A percentile compares a stretch with the other conserved stretches of the same genome.
phyloP scores from a whole-genome alignment of 2,113 vertebrate species.

The Ariopsis seemanni region DNA sequence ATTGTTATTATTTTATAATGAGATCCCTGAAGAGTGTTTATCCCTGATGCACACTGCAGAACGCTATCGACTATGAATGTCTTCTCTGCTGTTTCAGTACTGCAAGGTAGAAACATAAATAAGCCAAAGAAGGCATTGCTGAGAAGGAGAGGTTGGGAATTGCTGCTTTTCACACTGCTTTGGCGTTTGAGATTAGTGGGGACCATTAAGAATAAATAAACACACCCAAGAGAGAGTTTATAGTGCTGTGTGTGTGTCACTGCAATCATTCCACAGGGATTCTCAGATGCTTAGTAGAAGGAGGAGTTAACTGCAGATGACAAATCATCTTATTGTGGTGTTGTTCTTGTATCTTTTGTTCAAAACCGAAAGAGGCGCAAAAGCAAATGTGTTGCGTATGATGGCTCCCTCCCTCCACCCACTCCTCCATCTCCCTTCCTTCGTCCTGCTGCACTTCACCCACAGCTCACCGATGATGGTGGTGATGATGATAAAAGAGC shows the following conservation, averaged over 20 bases:
- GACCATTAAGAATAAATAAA: slow-evolving; percentile 52
- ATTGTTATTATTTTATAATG: slow-evolving; percentile 78
- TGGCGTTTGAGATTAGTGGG: slow-evolving; percentile 59
- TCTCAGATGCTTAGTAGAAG: slow-evolving; percentile 47
- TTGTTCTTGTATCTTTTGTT: slow-evolving; percentile 41
- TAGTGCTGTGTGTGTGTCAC: slow-evolving; percentile 54
- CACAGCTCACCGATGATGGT: slow-evolving; percentile 28
- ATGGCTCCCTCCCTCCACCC: slow-evolving; percentile 31
- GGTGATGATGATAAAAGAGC: slow-evolving; percentile 33
- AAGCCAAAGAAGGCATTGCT: slow-evolving; percentile 65
- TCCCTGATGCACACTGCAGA: slow-evolving; percentile 67
- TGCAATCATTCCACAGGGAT: slow-evolving; percentile 59
- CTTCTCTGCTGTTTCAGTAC: slow-evolving; percentile 60
- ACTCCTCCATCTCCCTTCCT: not conserved
- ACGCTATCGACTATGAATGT: slow-evolving; percentile 60
- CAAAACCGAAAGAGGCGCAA: slow-evolving; percentile 40
- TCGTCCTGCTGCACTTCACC: not conserved
- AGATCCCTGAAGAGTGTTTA: slow-evolving; percentile 77
- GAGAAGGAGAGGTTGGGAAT: slow-evolving; percentile 51
- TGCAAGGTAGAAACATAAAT: slow-evolving; percentile 53
- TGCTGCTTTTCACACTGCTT: slow-evolving; percentile 60
- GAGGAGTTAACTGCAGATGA: slow-evolving; percentile 62
- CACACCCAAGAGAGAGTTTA: slow-evolving; percentile 52
- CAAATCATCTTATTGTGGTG: slow-evolving; percentile 56
- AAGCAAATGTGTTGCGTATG: slow-evolving; percentile 48